Evolutionary conservation across 2,797 vertebrate genomes (phyloP).

Genomic region (Bufotes viridis): DNA sequence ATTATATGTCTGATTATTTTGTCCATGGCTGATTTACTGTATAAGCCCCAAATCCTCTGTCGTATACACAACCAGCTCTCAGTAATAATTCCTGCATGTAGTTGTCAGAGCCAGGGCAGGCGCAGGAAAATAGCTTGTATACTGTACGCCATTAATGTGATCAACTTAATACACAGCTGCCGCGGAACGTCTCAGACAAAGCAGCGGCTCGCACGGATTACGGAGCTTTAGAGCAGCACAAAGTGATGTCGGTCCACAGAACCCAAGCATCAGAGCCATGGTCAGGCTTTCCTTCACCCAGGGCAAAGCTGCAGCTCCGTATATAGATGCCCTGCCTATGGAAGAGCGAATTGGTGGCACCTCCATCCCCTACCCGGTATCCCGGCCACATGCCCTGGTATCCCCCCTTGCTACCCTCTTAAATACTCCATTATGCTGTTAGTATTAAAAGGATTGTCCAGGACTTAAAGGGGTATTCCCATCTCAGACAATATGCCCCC

Average conservation of each 20-base stretch:
- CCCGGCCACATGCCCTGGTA: too few species aligned
- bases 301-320: not conserved
- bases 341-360: not conserved
- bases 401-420: too few species aligned
- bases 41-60: not conserved
- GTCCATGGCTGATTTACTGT: not conserved
- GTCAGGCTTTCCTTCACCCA: not conserved
- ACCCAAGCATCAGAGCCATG: not conserved
- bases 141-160: conserved; percentile 30
- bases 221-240: not conserved
- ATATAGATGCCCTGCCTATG: not conserved
- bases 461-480: too few species aligned
- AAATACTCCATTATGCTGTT: too few species aligned
- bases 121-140: conserved; percentile 20
- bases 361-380: too few species aligned
- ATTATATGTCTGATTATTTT: not conserved
- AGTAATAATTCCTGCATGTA: not conserved
- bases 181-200: conserved; percentile 21
- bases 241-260: not conserved
- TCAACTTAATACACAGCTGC: conserved; percentile 18
- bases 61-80: not conserved
- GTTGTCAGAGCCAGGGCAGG: conserved; percentile 6
- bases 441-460: too few species aligned
- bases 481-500: too few species aligned
- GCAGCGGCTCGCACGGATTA: conserved; percentile 4